These are phyloP conservation scores for Notamacropus eugenii DNA, from an alignment of 2,797 vertebrate genomes.

Conservation along the genomic window DNA sequence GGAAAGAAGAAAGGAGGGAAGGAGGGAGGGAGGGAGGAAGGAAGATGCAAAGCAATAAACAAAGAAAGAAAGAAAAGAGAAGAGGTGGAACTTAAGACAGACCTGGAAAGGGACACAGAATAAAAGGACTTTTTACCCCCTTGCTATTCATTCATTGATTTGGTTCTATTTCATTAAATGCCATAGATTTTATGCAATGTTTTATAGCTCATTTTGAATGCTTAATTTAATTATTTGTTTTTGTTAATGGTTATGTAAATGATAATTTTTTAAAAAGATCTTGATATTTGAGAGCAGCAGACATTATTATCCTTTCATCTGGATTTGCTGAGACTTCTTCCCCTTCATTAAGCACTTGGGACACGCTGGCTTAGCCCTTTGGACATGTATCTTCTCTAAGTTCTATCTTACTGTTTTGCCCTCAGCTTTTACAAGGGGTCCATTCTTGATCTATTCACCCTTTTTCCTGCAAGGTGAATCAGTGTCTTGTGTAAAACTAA, in stretches of 20 bases:
- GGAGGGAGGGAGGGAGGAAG: not conserved
- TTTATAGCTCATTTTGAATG: not conserved
- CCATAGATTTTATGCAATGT: not conserved
- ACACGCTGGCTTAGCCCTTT: not conserved
- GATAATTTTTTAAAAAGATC: not conserved
- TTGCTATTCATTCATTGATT: not conserved
- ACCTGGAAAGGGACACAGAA: not conserved
- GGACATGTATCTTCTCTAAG: not conserved
- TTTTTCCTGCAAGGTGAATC: not conserved
- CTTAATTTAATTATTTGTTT: not conserved
- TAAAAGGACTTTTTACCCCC: not conserved
- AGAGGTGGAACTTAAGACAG: not conserved
- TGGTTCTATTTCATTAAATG: not conserved
- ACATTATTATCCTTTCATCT: not conserved
- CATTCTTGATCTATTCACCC: not conserved
- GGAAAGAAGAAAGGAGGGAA: not conserved
- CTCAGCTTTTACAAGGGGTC: not conserved
- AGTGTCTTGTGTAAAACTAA: not conserved
- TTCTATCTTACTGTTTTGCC: not conserved
- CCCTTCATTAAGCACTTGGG: not conserved
- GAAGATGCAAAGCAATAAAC: not conserved
- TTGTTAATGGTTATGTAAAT: not conserved
- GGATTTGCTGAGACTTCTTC: not conserved
- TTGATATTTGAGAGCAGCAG: not conserved
- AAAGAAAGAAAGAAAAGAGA: not conserved